Evolutionary conservation across 2,113 vertebrate genomes (phyloP).

Genomic region (Corythaixoides concolor): DNA sequence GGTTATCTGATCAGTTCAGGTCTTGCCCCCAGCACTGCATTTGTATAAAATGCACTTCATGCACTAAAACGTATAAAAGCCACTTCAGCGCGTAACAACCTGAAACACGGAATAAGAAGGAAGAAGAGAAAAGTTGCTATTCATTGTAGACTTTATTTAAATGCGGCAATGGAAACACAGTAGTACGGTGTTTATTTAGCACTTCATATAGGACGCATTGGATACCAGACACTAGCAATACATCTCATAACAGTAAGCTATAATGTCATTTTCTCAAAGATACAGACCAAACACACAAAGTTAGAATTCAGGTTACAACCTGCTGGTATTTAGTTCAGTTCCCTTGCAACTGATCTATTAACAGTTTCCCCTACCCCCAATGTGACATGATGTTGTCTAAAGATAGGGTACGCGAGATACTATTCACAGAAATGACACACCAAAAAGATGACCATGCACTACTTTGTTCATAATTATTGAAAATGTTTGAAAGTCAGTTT

Average conservation of each 20-base stretch:
- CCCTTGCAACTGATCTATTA: slow-evolving; percentile 26
- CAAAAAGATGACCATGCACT: neutral
- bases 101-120: neutral
- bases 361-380: neutral
- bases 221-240: neutral
- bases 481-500: neutral
- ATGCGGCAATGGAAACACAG: neutral
- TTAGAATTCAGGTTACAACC: slow-evolving; percentile 31
- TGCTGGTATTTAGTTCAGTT: slow-evolving; percentile 48
- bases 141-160: neutral
- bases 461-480: neutral
- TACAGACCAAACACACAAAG: neutral
- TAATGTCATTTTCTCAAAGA: neutral
- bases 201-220: neutral
- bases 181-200: neutral
- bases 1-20: neutral
- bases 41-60: neutral
- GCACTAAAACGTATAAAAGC: neutral
- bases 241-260: neutral
- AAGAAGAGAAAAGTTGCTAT: neutral
- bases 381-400: neutral
- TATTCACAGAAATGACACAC: neutral
- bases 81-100: neutral
- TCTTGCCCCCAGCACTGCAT: neutral
- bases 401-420: neutral